phyloP scores from a whole-genome alignment of 2,888 invertebrate species.

The Drosophila affinis region DNA sequence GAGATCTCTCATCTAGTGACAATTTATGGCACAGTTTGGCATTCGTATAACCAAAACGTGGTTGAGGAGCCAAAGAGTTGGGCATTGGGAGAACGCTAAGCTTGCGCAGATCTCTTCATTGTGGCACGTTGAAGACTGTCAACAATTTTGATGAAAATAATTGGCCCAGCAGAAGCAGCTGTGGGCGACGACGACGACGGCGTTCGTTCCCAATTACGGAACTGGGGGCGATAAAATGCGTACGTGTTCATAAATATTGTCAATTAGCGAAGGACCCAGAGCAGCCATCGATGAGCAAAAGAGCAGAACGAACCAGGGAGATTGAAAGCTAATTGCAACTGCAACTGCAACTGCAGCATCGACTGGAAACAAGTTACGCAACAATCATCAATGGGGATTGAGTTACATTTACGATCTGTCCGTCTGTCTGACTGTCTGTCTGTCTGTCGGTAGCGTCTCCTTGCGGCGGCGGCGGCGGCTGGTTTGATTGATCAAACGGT shows the following conservation, averaged over 20 bases:
- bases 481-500: conserved; percentile 78
- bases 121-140: conserved; percentile 66
- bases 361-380: conserved; percentile 75
- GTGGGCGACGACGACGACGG: conserved; percentile 60
- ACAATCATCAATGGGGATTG: conserved; percentile 74
- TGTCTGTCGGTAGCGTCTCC: neutral
- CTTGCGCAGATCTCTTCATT: conserved; percentile 71
- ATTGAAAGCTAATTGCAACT: conserved; percentile 76
- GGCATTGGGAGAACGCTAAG: conserved; percentile 44
- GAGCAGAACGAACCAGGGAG: conserved; percentile 21
- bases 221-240: conserved; percentile 72
- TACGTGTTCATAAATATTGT: conserved; percentile 82
- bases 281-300: conserved; percentile 45
- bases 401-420: conserved; percentile 75
- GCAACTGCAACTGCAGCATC: conserved; percentile 55
- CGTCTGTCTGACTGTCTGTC: neutral
- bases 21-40: conserved; percentile 68
- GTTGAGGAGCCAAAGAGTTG: neutral
- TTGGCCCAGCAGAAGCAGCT: conserved; percentile 55
- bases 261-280: conserved; percentile 70
- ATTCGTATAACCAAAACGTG: conserved; percentile 74
- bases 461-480: conserved; percentile 72
- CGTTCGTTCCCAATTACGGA: conserved; percentile 66
- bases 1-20: conserved; percentile 51
- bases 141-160: conserved; percentile 81